phyloP scores from a whole-genome alignment of 2,797 vertebrate genomes.

The Hydrophis major region DNA sequence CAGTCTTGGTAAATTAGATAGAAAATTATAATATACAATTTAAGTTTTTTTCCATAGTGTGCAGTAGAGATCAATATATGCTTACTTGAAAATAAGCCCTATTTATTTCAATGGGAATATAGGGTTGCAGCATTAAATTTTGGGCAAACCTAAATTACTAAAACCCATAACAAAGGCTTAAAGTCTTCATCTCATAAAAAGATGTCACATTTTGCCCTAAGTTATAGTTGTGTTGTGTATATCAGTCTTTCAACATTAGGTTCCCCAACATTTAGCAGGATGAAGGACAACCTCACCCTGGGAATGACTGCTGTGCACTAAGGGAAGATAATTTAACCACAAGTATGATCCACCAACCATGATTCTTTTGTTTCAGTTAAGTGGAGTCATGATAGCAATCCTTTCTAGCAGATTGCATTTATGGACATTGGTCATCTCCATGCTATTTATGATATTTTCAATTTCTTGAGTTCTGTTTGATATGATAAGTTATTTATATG shows the following conservation, averaged over 20 bases:
- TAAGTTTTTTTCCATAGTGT: conserved; percentile 31
- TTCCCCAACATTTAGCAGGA: not conserved
- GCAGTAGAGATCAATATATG: not conserved
- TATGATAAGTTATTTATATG: conserved; percentile 65
- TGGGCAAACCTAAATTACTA: not conserved
- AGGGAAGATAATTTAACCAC: conserved; percentile 15
- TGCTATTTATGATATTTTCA: conserved; percentile 60
- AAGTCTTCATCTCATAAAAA: conserved; percentile 50
- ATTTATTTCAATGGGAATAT: not conserved
- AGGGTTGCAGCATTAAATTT: not conserved
- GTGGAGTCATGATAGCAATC: not conserved
- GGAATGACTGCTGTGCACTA: not conserved
- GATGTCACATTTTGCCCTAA: conserved; percentile 52
- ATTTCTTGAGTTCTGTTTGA: conserved; percentile 46
- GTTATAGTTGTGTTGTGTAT: conserved; percentile 39
- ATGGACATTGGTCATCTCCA: conserved; percentile 57
- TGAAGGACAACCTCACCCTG: not conserved
- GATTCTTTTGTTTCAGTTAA: not conserved
- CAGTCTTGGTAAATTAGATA: conserved; percentile 52
- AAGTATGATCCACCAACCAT: conserved; percentile 22
- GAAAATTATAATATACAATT: conserved; percentile 20
- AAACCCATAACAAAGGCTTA: not conserved
- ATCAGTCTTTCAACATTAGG: not conserved
- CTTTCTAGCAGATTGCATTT: too few relatives aligned
- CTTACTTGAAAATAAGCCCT: not conserved